These are phyloP conservation scores for Anadara kagoshimensis DNA, from an alignment of 1,140 invertebrate genomes.

Conservation along the genomic window DNA sequence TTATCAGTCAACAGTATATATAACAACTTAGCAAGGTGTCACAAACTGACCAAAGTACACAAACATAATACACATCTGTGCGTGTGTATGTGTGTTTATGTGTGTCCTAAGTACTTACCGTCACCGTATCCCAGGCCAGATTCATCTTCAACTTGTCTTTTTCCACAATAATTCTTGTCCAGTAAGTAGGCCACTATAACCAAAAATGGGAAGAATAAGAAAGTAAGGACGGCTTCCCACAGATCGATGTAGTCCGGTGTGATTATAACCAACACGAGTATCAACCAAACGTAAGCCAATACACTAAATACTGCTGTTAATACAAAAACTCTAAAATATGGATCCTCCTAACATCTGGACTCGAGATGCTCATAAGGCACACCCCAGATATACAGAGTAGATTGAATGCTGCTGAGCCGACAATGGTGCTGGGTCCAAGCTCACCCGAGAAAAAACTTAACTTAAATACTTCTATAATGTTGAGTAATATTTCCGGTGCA, in stretches of 20 bases:
- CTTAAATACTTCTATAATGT: conserved; percentile 79
- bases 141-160: conserved; percentile 35
- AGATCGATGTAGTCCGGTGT: conserved; percentile 77
- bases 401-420: conserved; percentile 82
- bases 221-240: conserved; percentile 80
- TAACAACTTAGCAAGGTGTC: no score
- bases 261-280: conserved; percentile 76
- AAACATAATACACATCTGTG: no score
- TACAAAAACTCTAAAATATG: conserved; percentile 78
- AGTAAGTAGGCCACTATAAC: conserved; percentile 75
- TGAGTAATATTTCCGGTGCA: conserved; percentile 81
- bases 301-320: conserved; percentile 78
- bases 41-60: no score
- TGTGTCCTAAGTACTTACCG: no score
- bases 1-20: no score
- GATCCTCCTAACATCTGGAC: conserved; percentile 75
- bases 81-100: no score
- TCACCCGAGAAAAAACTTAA: conserved; percentile 77
- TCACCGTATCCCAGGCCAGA: conserved; percentile 52
- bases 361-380: conserved; percentile 77
- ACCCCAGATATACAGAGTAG: conserved; percentile 78
- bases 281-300: conserved; percentile 82
- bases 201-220: conserved; percentile 79
- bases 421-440: conserved; percentile 81
- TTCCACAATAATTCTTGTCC: conserved; percentile 75